A percentile compares a stretch with the other conserved stretches of the same genome.
Evolutionary conservation across 2,113 vertebrate genomes (phyloP).

Genomic region (Pantherophis guttatus): DNA sequence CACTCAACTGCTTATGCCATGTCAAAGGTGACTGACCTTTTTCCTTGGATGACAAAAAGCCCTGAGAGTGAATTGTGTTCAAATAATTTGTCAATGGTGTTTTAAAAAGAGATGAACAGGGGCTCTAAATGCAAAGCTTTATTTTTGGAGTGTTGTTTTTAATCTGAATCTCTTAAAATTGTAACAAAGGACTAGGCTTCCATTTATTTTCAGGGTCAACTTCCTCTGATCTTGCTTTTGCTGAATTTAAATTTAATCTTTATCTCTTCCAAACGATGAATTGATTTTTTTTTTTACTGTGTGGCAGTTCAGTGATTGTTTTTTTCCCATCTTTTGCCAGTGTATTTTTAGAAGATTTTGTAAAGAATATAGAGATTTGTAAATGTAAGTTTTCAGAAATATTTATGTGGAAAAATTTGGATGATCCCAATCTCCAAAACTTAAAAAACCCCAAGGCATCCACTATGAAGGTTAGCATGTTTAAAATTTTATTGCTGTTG

Average conservation of each 20-base stretch:
- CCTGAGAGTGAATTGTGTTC: constrained; percentile 58
- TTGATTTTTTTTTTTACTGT: neutral
- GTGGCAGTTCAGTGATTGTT: neutral
- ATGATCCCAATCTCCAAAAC: constrained; percentile 36
- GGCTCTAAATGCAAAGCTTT: constrained; percentile 34
- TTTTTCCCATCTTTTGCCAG: neutral
- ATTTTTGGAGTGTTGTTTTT: constrained; percentile 46
- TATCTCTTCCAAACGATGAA: neutral
- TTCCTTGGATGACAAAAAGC: constrained; percentile 58
- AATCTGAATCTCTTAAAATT: constrained; percentile 41
- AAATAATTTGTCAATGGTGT: constrained; percentile 48
- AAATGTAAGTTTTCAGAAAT: constrained; percentile 29
- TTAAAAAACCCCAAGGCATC: neutral
- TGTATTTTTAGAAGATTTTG: neutral
- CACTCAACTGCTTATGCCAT: constrained; percentile 36
- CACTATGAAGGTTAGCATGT: neutral
- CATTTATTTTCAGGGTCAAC: constrained; percentile 38
- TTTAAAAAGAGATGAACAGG: constrained; percentile 46
- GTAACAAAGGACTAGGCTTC: constrained; percentile 43
- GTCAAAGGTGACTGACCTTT: constrained; percentile 72
- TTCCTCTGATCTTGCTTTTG: constrained; percentile 15
- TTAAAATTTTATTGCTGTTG: neutral
- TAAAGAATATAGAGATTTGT: neutral
- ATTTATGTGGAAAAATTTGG: constrained; percentile 33
- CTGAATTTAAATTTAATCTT: constrained; percentile 28